These are phyloP conservation scores for Botrylloides violaceus DNA, from an alignment of 23 tunicate species.

Conservation along the genomic window DNA sequence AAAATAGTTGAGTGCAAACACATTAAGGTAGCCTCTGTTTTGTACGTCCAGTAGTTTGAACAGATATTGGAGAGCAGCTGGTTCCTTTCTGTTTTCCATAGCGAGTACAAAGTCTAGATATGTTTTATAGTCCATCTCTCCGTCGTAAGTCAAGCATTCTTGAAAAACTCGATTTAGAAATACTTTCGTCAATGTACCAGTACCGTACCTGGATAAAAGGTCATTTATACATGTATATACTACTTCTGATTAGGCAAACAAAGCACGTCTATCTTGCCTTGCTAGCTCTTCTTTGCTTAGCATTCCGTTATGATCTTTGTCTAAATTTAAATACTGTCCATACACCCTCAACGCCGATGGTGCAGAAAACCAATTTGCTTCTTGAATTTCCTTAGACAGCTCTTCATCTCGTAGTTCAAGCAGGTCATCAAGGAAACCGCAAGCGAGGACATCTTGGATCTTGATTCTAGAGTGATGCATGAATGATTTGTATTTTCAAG, in stretches of 20 bases:
- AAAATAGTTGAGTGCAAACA: slow-evolving; percentile 83
- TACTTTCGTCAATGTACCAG: slow-evolving; percentile 77
- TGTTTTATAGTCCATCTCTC: slow-evolving; percentile 99
- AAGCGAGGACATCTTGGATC: slow-evolving; percentile 92
- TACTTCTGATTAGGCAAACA: neutral
- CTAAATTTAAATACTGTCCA: slow-evolving; percentile 92
- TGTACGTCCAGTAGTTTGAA: slow-evolving; percentile 94
- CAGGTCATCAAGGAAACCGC: slow-evolving; percentile 96
- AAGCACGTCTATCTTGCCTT: neutral
- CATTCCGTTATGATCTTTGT: slow-evolving; percentile 99
- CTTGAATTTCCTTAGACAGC: slow-evolving; percentile 92
- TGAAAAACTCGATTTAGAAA: slow-evolving; percentile 94
- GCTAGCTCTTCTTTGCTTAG: slow-evolving; percentile 89
- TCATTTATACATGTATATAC: too few species aligned
- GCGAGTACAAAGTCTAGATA: slow-evolving; percentile 98
- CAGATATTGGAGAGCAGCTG: slow-evolving; percentile 93
- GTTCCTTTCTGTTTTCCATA: slow-evolving; percentile 94
- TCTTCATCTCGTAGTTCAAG: slow-evolving; percentile 98
- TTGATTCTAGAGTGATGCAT: slow-evolving; percentile 37
- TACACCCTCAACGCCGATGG: slow-evolving; percentile 97
- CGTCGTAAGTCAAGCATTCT: slow-evolving; percentile 96
- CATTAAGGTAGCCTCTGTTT: slow-evolving; percentile 69
- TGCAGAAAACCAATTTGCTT: slow-evolving; percentile 99
- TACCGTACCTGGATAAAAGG: slow-evolving; percentile 72
- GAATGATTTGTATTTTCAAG: too few species aligned